Evolutionary conservation across 2,113 vertebrate species (phyloP).

Genomic region (Salminus brasiliensis): DNA sequence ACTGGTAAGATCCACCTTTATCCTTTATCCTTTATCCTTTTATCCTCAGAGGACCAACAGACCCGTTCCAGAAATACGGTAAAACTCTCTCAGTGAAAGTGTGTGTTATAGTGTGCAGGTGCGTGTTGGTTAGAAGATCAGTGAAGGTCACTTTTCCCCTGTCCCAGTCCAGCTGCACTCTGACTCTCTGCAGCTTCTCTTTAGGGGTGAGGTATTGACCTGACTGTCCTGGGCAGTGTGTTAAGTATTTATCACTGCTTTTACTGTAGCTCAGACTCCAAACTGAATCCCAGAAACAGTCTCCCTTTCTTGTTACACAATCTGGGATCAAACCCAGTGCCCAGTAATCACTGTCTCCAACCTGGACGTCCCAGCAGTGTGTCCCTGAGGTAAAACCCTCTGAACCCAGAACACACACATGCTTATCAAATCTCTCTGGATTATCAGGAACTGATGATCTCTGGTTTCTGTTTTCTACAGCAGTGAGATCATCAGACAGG

Average conservation of each 20-base stretch:
- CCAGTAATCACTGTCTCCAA: constrained; percentile 45
- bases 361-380: constrained; percentile 52
- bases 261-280: neutral
- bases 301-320: neutral
- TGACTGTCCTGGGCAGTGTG: neutral
- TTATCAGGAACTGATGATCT: constrained; percentile 13
- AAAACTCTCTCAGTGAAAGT: too few relatives aligned
- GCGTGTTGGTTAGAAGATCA: neutral
- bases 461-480: constrained; percentile 25
- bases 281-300: neutral
- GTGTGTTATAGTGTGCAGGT: neutral
- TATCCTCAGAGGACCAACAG: neutral
- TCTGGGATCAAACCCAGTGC: constrained; percentile 41
- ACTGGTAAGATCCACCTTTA: neutral
- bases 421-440: constrained; percentile 2
- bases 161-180: constrained; percentile 23
- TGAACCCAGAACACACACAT: constrained; percentile 37
- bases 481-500: constrained; percentile 36
- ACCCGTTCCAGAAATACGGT: too few relatives aligned
- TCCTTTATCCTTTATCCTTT: too few relatives aligned
- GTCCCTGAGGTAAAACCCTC: constrained; percentile 30
- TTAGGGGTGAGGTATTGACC: neutral
- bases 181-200: neutral
- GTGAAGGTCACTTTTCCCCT: constrained; percentile 6
- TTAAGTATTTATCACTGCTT: neutral